A percentile compares a stretch with the other conserved stretches of the same genome.
phyloP scores from a whole-genome alignment of 2,888 invertebrate genomes.

The Gasteruption jaculator region DNA sequence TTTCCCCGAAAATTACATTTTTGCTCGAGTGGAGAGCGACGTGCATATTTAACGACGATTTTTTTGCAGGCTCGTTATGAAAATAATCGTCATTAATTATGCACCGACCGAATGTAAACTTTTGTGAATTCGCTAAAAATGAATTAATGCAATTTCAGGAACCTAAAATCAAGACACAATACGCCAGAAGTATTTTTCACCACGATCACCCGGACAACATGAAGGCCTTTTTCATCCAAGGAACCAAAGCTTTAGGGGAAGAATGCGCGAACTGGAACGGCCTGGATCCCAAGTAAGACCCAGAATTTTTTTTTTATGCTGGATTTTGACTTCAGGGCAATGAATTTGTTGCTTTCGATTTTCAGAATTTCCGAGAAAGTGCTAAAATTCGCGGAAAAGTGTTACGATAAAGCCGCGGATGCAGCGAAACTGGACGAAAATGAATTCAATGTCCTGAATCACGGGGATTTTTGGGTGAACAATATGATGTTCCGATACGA shows the following conservation, averaged over 20 bases:
- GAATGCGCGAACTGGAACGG: conserved; percentile 34
- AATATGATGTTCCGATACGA: conserved; percentile 47
- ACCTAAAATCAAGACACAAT: conserved; percentile 27
- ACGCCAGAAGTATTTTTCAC: conserved; percentile 31
- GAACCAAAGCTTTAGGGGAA: conserved; percentile 21
- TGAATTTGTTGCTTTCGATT: not conserved
- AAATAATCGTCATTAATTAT: no score
- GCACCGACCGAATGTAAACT: no score
- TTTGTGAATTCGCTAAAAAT: no score
- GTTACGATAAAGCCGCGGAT: conserved; percentile 20
- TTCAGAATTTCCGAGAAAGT: conserved; percentile 33
- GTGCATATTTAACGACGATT: no score
- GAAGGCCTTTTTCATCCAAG: conserved; percentile 22
- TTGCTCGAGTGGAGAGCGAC: no score
- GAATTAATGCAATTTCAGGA: conserved; percentile 31
- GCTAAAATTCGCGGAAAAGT: conserved; percentile 14
- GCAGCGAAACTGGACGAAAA: conserved; percentile 10
- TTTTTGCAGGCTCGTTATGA: no score
- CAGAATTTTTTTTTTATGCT: conserved; percentile 5
- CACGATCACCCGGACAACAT: conserved; percentile 19
- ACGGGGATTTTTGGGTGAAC: conserved; percentile 46
- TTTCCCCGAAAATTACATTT: no score
- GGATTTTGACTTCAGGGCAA: not conserved
- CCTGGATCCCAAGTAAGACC: conserved; percentile 27
- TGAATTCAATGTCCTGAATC: conserved; percentile 43